Evolutionary conservation across 2,888 invertebrate genomes (phyloP), one percentile per base, ranked within the genome.

Genomic region (Plemyria rubiginata): DNA sequence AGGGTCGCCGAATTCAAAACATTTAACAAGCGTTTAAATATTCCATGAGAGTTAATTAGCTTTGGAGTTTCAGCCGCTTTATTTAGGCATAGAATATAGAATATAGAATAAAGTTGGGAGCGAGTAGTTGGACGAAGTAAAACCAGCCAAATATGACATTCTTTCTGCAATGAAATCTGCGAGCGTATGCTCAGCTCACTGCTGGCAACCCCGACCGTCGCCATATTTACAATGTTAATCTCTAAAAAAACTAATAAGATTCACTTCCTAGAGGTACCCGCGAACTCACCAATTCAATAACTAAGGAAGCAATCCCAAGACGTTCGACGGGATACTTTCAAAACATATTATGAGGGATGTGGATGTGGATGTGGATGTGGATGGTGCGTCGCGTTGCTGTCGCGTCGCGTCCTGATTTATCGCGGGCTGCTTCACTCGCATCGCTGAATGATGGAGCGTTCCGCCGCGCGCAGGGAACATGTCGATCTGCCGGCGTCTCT

Each of bases 201-300:
- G 22, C 22, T 22, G 22, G 3, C 22, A 22, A 22, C 22, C 22
- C n/a, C n/a, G n/a, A n/a, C n/a, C 22, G 22, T 3, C 22, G 22
- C 22, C 3, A 22, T 3, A 22, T 3, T 22, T 22, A 22, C 22
- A 22, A 22, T 3, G 22, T 22, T 3, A 22, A 22, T 22, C 22
- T 22, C 22, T 22, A 22, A 22, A 3, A n/a, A 22, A 22, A 22
- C 22, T 22, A 22, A 2, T 22, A 22, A 22, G 3, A 22, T 22
- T 22, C 3, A 2, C 22, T 22, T 22, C 22, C 22, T n/a, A n/a
- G n/a, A n/a, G n/a, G n/a, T n/a, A n/a, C 56, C 40, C 72, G 73
- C 75, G 75, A 83, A 79, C 81, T 84, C 80, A 77, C 71, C 77
- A 81, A 85, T 85, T 85, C 82, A 84, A 85, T 84, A 84, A 84